Evolutionary conservation across 2,113 vertebrate genomes (phyloP).

Genomic region (Sebastes fasciatus): DNA sequence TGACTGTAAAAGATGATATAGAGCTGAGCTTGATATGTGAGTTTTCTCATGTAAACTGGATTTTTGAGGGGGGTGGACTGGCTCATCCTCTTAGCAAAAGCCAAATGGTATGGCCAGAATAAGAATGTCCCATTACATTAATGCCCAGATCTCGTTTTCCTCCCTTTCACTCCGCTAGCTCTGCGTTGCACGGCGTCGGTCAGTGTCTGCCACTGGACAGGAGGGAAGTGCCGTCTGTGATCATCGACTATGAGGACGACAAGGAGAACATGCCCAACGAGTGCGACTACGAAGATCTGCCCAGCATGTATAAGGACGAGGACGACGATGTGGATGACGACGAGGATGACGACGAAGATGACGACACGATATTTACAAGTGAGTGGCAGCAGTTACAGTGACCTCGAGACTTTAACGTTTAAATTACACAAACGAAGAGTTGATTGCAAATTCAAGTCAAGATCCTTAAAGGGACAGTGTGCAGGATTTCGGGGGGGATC

Average conservation of each 20-base stretch:
- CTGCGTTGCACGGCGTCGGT: conserved; percentile 88
- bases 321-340: conserved; percentile 93
- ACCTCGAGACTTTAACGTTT: neutral
- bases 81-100: conserved; percentile 1
- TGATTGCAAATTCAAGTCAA: too few relatives aligned
- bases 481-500: too few relatives aligned
- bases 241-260: conserved; percentile 97
- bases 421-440: neutral
- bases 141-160: neutral
- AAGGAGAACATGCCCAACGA: conserved; percentile 99
- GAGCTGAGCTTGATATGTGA: neutral
- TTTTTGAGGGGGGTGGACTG: neutral
- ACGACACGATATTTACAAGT: conserved; percentile 94
- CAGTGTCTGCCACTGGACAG: conserved; percentile 90
- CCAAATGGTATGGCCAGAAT: neutral
- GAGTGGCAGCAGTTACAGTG: conserved; percentile 39
- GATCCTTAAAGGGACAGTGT: too few relatives aligned
- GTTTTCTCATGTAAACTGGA: neutral
- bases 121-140: neutral
- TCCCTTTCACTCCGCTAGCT: conserved; percentile 76
- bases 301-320: conserved; percentile 93
- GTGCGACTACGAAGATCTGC: conserved; percentile 93
- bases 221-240: conserved; percentile 94
- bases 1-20: neutral
- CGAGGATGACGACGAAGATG: conserved; percentile 88